Evolutionary conservation across 2,888 invertebrate genomes (phyloP), one percentile per base, ranked within the genome.

Genomic region (Leptothorax acervorum): DNA sequence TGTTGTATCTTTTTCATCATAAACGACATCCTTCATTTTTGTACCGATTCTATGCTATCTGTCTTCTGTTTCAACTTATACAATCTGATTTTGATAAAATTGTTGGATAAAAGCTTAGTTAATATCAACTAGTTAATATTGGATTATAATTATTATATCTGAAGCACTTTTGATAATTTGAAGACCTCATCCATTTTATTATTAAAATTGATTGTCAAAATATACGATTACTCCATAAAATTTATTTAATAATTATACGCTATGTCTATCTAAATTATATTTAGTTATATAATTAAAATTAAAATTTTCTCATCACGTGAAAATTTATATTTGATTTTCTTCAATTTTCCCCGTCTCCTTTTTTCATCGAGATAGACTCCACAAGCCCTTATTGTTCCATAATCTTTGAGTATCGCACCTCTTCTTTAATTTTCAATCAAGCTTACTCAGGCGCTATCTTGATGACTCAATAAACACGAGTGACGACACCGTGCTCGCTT

Each of bases 381-480:
- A 23, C 23, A 2, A 35, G 9, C 48, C 18, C 5, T 28, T 39
- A 39, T 39, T 45, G 12, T 45, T 57, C 8, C 35, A 31, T 48
- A 18, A 55, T 23, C 55, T 55, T 78, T 9, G 18, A 68, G 9
- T 45, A 55, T 31, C 28, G 23, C 31, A 6, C 48, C 12, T 48
- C 48, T 39, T 51, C 42, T 39, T 71, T 23, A 45, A 71, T 81
- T 71, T 68, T 48, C 48, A 71, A 70, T 60, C 42, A n/a, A n/a
- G 48, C 6, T 55, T 42, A 28, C 12, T 70, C 60, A 45, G 23
- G 71, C 31, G 23, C 73, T 48, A 48, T 28, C 28, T 31, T 60
- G 48, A 81, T 62, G 73, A 71, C 73, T 71, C 39, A 42, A 81
- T 81, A 71, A 81, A 81, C 79, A 81, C 60, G 23, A 57, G 45